phyloP scores from a whole-genome alignment of 2,888 invertebrate genomes.

The Agonopterix subpropinquella region DNA sequence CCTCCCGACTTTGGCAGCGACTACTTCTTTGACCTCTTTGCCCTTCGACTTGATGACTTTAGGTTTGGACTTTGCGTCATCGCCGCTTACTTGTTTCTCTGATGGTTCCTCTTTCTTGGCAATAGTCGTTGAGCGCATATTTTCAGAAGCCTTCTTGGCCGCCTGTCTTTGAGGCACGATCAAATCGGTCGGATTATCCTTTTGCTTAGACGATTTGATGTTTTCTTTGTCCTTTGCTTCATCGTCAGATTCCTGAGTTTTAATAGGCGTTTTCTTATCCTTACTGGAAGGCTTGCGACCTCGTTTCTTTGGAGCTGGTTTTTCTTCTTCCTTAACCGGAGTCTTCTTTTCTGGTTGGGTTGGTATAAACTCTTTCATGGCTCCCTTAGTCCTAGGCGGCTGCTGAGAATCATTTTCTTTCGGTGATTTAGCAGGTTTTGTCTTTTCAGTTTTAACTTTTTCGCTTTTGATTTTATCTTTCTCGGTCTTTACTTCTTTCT shows the following conservation, averaged over 20 bases:
- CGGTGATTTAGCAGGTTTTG: slow-evolving; percentile 75
- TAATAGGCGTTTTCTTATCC: slow-evolving; percentile 47
- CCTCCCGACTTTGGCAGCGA: slow-evolving; percentile 59
- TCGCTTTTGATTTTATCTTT: slow-evolving; percentile 55
- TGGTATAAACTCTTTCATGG: slow-evolving; percentile 87
- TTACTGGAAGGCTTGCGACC: slow-evolving; percentile 66
- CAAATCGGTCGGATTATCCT: slow-evolving; percentile 83
- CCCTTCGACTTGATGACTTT: slow-evolving; percentile 61
- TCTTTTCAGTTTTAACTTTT: slow-evolving; percentile 72
- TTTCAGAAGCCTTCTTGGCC: slow-evolving; percentile 93
- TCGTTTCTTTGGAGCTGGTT: slow-evolving; percentile 56
- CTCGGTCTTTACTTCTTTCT: slow-evolving; percentile 63
- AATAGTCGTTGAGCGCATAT: slow-evolving; percentile 82
- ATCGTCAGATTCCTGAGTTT: slow-evolving; percentile 51
- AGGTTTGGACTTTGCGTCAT: slow-evolving; percentile 49
- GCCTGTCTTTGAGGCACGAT: slow-evolving; percentile 94
- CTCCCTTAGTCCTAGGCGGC: slow-evolving; percentile 86
- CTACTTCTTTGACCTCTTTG: slow-evolving; percentile 44
- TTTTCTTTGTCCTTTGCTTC: slow-evolving; percentile 70
- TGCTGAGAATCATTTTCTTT: slow-evolving; percentile 81
- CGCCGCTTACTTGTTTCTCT: slow-evolving; percentile 49
- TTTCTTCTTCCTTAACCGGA: slow-evolving; percentile 33
- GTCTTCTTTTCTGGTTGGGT: slow-evolving; percentile 54
- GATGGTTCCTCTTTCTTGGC: slow-evolving; percentile 57
- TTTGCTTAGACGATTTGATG: slow-evolving; percentile 59